Conservation (phyloP, 2,888 invertebrate species). For the Pseudococcus viburni region DNA sequence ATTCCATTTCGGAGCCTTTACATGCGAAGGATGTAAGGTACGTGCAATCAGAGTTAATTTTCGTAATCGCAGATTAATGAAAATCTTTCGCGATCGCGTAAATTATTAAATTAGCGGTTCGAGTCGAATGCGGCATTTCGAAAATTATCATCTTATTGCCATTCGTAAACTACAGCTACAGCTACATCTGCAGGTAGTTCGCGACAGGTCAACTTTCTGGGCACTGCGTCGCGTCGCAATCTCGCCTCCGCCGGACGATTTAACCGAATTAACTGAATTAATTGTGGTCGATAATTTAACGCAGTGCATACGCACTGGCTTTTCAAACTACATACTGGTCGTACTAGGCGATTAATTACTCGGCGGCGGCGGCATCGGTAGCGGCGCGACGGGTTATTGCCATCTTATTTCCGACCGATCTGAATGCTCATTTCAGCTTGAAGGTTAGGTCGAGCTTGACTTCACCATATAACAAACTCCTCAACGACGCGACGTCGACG, state of each 20-base stretch:
- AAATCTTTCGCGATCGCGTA: background rate
- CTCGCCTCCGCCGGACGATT: background rate
- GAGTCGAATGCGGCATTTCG: background rate
- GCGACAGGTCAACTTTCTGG: background rate
- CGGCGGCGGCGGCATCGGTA: background rate
- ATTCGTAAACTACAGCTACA: background rate
- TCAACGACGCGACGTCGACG: background rate
- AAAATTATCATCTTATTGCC: background rate
- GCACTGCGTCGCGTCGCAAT: background rate
- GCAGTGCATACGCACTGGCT: background rate
- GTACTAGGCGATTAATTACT: background rate
- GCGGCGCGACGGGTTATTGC: slow-evolving; percentile 46
- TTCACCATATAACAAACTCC: slow-evolving; percentile 63
- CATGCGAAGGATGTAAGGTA: slow-evolving; percentile 97
- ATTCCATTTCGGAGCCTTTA: slow-evolving; percentile 95
- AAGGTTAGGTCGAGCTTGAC: slow-evolving; percentile 66
- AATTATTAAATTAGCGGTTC: background rate
- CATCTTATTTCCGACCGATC: slow-evolving; percentile 65
- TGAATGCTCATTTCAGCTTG: slow-evolving; percentile 66
- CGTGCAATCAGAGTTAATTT: slow-evolving; percentile 70
- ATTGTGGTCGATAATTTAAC: slow-evolving; percentile 24
- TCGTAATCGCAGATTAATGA: background rate
- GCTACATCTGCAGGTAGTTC: no score
- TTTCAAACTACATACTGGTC: background rate
- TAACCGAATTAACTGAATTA: background rate